Base-by-base conservation (phyloP, 2,888 invertebrate genomes). In the Drosophila multiciliata region DNA sequence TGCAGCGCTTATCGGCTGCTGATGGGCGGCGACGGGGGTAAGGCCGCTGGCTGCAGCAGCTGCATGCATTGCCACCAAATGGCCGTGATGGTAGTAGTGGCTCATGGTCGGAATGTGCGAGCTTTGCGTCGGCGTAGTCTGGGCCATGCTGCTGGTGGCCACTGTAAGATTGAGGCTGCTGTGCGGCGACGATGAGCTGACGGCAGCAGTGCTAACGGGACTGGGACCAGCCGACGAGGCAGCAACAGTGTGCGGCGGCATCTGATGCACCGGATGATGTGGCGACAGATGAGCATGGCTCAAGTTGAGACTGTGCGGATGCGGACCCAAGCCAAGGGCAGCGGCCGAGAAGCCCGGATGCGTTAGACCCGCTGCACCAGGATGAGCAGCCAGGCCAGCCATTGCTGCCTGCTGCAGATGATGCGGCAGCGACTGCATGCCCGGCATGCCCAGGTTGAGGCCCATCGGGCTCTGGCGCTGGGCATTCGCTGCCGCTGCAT, bases 401-500 rank as follows among this genome's bases (percentile, higher is more conserved):
- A 92, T 74, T 32, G 92, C 92, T 9, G 92, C 89, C 63, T 92
- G 92, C 66, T 91, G 91, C 66, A 92, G 72, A 63, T 92, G 91
- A 72, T 93, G 93, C 66, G 91, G 87, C 26, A 93, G 75, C 15
- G 90, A 75, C 5, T 91, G 82, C 49, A 93, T 76, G 0, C 91
- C 91, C 0, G 92, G 84, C 63, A 93, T 80, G 20, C 92, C 92
- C 33, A 93, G 73, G 67, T 92, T 93, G 1, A 93, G 81, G 1
- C 92, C 91, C 90, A 93, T 92, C 11, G 93, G 92, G 66, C 93
- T 92, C 78, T 93, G 93, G 3, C 93, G 91, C 75, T 93, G 93
- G 48, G 89, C 91, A 55, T 91, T 89, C 36, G 92, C 87, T 36
- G 92, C 87, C 48, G 92, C 87, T 48, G 92, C 87, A 77, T 93